Percentiles rank a stretch among this genome's conserved stretches.
Evolutionary conservation across 2,888 invertebrate species (phyloP).

Genomic region (Taphrorychus bicolor): DNA sequence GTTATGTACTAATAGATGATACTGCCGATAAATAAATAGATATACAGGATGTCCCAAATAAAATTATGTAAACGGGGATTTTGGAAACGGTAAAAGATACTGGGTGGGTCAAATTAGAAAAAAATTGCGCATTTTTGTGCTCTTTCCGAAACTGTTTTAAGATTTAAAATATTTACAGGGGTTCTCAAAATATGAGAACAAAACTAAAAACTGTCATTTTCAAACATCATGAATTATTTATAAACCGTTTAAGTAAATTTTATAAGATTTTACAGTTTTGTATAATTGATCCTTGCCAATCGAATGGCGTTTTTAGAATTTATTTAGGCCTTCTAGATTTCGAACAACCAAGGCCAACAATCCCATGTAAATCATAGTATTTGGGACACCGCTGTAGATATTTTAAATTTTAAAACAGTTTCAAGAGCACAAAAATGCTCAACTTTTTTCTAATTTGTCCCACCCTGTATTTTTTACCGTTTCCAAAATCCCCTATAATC

Average conservation of each 20-base stretch:
- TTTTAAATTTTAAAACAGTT: background rate
- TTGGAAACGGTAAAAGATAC: no score
- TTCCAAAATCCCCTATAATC: background rate
- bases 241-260: no score
- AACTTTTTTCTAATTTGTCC: background rate
- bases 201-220: background rate
- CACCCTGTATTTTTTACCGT: background rate
- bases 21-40: background rate
- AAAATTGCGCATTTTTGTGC: no score
- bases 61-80: background rate
- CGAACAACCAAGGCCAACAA: no score
- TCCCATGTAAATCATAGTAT: background rate
- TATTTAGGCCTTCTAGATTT: no score
- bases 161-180: no score
- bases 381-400: background rate
- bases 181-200: background rate
- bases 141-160: no score
- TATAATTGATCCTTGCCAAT: no score
- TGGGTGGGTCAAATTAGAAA: no score
- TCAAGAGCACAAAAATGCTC: background rate
- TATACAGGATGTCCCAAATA: background rate
- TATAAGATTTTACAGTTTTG: no score
- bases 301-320: no score
- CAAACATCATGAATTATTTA: background rate
- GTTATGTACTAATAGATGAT: background rate